Evolutionary conservation across 2,113 vertebrate genomes (phyloP).

Genomic region (Potamarius usumacintae): DNA sequence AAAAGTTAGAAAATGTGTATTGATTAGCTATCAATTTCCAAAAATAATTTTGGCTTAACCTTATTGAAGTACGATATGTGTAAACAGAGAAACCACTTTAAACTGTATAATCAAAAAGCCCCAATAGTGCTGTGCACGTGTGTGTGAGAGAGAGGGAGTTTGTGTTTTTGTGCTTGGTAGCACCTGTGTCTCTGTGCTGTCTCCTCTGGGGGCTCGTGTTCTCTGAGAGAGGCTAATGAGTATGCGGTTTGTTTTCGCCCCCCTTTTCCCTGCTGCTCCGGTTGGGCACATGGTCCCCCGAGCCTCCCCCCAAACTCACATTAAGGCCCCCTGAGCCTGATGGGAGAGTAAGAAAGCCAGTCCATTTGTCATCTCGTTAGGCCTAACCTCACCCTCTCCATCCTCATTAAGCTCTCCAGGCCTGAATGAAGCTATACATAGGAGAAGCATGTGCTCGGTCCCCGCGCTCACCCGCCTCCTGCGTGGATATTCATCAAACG

Average conservation of each 20-base stretch:
- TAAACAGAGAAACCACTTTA: constrained; percentile 13
- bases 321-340: constrained; percentile 48
- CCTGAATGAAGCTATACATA: constrained; percentile 50
- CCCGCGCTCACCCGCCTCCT: neutral
- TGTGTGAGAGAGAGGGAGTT: neutral
- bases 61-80: neutral
- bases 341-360: constrained; percentile 31
- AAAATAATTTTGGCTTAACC: neutral
- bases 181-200: constrained; percentile 46
- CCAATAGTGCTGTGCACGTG: neutral
- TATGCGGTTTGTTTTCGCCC: constrained; percentile 35
- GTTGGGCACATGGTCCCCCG: constrained; percentile 34
- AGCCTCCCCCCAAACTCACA: constrained; percentile 21
- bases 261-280: neutral
- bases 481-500: constrained; percentile 25
- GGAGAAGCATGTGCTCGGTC: constrained; percentile 17
- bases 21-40: neutral
- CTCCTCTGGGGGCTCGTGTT: constrained; percentile 4
- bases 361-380: constrained; percentile 57
- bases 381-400: constrained; percentile 37
- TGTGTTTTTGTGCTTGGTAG: constrained; percentile 39
- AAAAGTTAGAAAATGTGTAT: neutral
- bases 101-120: neutral
- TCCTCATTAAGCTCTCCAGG: constrained; percentile 45
- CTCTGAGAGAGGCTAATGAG: constrained; percentile 51